Base-by-base conservation (phyloP, 2,797 vertebrate genomes). In the Trematomus bernacchii region DNA sequence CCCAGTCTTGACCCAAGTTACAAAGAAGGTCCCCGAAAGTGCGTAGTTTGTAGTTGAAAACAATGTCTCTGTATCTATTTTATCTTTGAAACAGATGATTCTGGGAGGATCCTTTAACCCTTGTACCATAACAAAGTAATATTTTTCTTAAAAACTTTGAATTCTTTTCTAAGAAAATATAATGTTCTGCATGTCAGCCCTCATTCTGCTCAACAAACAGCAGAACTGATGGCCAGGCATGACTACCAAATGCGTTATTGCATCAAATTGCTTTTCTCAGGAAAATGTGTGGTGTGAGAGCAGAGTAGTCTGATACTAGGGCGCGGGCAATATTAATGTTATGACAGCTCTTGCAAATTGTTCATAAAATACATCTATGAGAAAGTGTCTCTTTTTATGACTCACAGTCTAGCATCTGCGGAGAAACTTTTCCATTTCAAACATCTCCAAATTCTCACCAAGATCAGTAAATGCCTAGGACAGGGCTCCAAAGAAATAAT, bases 301-400 rank as follows among this genome's bases (percentile, higher is more conserved):
- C 77, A 2, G 62, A 66, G 58, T 43, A 46, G 64, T 16, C 46
- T 0, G 73, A 78, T 46, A 53, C 60, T 11, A n/a, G 54, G 80
- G 66, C 44, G 82, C 76, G 43, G 70, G 66, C 58, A n/a, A 79
- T 82, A 82, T 84, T 70, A 59, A 53, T 85, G 86, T 74, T 90
- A 67, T 87, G 82, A 90, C 85, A 85, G 85, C 76, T 66, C 71
- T 19, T 23, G 44, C 66, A 86, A 87, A 91, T 88, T 89, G 82
- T 87, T 85, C 76, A 72, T 82, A 37, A 79, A 82, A 78, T 43
- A 21, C 30, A 65, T 79, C 51, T 77, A 37, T 90, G 86, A 90
- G 84, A 89, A 89, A 80, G 83, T 79, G 76, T 82, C 66, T 89
- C 52, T 76, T 65, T 70, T 85, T 46, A 61, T 86, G 82, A 87